Evolutionary conservation across 2,888 invertebrate genomes (phyloP).

Genomic region (Tineola bisselliella): DNA sequence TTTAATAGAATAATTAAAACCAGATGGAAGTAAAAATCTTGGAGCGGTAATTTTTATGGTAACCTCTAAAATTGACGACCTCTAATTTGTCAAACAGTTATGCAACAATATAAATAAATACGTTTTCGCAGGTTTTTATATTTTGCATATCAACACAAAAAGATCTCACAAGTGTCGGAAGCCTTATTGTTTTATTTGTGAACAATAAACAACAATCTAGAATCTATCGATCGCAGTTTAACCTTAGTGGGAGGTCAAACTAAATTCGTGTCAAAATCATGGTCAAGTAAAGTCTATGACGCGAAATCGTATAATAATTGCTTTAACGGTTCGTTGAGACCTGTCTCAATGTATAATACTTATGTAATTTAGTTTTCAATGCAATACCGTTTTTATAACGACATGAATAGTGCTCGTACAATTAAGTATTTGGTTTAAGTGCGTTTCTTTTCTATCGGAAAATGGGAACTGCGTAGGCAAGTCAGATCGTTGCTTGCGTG

Average conservation of each 20-base stretch:
- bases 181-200: background rate
- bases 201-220: conserved; percentile 6
- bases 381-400: background rate
- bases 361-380: background rate
- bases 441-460: too few species aligned
- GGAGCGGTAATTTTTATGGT: too few species aligned
- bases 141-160: background rate
- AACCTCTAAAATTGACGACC: too few species aligned
- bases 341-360: background rate
- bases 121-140: background rate
- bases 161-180: conserved; percentile 3
- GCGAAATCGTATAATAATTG: background rate
- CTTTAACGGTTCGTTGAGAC: background rate
- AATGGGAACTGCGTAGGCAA: too few species aligned
- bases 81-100: too few species aligned
- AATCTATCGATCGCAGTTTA: background rate
- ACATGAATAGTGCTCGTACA: too few species aligned
- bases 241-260: conserved; percentile 5
- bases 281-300: background rate
- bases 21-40: too few species aligned
- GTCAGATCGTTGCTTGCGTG: too few species aligned
- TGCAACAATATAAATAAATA: too few species aligned
- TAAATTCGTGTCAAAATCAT: conserved; percentile 6
- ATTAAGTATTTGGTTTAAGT: too few species aligned
- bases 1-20: too few species aligned